Base-by-base conservation (phyloP, 2,888 invertebrate genomes). In the Mechanitis mazaeus region DNA sequence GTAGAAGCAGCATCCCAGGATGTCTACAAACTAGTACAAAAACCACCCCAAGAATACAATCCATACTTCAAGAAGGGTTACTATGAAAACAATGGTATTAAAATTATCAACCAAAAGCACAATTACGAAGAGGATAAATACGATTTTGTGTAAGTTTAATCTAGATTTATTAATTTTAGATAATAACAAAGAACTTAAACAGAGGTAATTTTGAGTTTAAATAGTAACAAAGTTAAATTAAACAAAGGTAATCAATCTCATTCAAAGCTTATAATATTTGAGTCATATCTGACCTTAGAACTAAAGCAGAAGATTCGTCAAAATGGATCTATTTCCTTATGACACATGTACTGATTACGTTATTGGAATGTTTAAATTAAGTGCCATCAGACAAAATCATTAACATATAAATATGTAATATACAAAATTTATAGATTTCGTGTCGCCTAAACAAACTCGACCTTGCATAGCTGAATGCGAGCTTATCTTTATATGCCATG, bases 21-120 rank as follows among this genome's bases (percentile, higher is more conserved):
- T 59, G 63, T 68, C 20, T 90, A 85, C 75, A 82, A 71, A 61
- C 73, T 82, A 11, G 81, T 86, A 1, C 72, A 84, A 59, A 78
- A 80, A 0, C 77, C 84, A 0, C 80, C 84, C 5, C 73, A 85
- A 64, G 84, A 88, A 54, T 79, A 78, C 45, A 73, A 76, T 56
- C 90, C 90, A 2, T 90, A 77, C 79, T 90, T 87, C 74, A 88
- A 88, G 64, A 84, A 87, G 9, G 90, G 91, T 0, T 90, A 90
- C 70, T 91, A 91, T 77, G 85, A 78, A 75, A 91, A 91, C 73
- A 91, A 91, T 58, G 91, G 91, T 0, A 91, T 91, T 70, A 90
- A 88, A 73, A 91, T 91, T 75, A 79, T 91, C 65, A 85, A 79
- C 20, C 91, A 91, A 67, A 84, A 85, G 59, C 90, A 90, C 65